Conservation (phyloP, 2,797 vertebrate genomes). For the Calcarius lapponicus region DNA sequence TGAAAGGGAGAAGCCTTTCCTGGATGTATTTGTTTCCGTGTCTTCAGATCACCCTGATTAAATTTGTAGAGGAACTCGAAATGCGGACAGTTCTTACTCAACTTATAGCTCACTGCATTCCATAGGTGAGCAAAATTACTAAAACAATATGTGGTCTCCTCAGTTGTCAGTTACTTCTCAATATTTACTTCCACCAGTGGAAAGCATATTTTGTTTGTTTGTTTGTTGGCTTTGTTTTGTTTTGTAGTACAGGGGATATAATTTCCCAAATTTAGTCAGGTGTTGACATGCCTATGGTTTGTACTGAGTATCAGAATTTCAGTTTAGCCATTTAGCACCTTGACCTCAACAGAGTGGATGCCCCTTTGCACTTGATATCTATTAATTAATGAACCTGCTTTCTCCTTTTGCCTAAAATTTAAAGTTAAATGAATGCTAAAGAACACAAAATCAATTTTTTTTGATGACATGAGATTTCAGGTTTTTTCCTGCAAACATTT, state of each 20-base stretch:
- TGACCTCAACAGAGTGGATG: background rate
- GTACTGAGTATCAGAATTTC: background rate
- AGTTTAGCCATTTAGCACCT: background rate
- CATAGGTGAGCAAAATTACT: background rate
- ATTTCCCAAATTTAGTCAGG: background rate
- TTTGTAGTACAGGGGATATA: background rate
- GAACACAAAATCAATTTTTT: background rate
- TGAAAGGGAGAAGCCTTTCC: background rate
- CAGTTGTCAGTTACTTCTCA: background rate
- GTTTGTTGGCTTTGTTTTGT: background rate
- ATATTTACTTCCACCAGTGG: background rate
- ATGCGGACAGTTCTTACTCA: background rate
- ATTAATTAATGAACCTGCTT: background rate
- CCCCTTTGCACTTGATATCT: background rate
- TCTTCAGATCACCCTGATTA: background rate
- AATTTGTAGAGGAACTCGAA: background rate
- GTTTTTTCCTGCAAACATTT: background rate
- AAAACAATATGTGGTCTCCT: background rate
- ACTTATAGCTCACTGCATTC: background rate
- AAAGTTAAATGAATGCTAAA: background rate
- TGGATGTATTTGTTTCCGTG: background rate
- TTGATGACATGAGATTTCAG: background rate
- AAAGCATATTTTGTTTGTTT: background rate
- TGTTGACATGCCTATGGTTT: background rate
- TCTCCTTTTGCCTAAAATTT: background rate